phyloP scores from a whole-genome alignment of 2,888 invertebrate species.

The Protonemura montana region DNA sequence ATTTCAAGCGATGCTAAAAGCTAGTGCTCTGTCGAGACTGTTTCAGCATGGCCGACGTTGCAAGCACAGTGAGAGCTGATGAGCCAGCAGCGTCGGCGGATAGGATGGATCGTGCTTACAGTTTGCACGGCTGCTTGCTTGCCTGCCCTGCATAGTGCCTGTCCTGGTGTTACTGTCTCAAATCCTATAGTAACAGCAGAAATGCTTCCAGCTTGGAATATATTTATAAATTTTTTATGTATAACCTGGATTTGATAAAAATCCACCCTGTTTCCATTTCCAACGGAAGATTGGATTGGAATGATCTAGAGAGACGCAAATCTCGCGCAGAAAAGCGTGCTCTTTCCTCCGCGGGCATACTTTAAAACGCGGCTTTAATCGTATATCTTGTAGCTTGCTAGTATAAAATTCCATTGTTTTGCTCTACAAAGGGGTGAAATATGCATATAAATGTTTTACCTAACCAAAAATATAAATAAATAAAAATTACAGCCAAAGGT shows the following conservation, averaged over 20 bases:
- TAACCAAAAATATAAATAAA: constrained; percentile 12
- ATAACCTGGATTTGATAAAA: constrained; percentile 12
- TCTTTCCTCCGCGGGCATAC: neutral
- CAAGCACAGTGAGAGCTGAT: neutral
- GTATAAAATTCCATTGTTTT: constrained; percentile 12
- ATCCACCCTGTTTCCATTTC: neutral
- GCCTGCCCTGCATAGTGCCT: neutral
- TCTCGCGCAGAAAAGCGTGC: neutral
- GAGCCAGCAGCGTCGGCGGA: neutral
- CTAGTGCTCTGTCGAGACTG: neutral
- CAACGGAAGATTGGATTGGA: constrained; percentile 12
- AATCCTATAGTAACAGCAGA: neutral
- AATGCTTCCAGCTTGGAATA: constrained; percentile 4
- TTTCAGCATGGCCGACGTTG: neutral
- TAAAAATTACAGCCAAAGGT: constrained; percentile 4
- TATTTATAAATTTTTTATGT: constrained; percentile 12
- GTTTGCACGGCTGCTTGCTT: neutral
- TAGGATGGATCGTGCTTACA: neutral
- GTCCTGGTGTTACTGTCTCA: neutral
- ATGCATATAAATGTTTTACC: neutral
- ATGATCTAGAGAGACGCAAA: constrained; percentile 12
- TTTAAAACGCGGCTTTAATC: neutral
- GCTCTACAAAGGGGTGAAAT: neutral
- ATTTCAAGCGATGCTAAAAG: neutral
- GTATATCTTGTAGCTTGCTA: neutral